Conservation (phyloP, 2,113 vertebrate genomes). For the Xenus cinereus region DNA sequence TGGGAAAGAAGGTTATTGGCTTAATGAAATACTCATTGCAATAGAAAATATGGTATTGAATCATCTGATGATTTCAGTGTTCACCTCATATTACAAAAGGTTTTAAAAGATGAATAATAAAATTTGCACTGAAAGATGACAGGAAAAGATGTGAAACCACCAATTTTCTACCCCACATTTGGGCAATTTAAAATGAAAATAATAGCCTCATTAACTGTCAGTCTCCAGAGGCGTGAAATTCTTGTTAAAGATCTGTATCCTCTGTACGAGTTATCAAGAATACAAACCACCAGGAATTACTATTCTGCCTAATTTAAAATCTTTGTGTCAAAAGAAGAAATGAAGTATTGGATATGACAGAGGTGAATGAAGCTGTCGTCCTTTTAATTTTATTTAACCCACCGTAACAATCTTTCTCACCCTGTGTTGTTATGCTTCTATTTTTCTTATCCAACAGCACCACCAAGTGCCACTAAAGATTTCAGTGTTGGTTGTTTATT, state of each 20-base stretch:
- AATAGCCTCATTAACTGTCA: constrained; percentile 61
- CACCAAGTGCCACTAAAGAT: constrained; percentile 76
- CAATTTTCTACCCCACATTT: not conserved
- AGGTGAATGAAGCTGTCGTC: constrained; percentile 82
- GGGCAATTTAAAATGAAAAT: constrained; percentile 61
- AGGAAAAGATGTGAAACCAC: constrained; percentile 11
- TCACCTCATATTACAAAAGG: not conserved
- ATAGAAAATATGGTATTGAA: not conserved
- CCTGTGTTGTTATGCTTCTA: constrained; percentile 18
- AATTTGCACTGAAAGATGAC: not conserved
- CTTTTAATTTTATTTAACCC: constrained; percentile 85
- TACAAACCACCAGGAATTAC: constrained; percentile 41
- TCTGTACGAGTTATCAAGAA: constrained; percentile 19
- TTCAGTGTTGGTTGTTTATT: not conserved
- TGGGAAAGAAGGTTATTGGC: not conserved
- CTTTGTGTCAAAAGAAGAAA: constrained; percentile 71
- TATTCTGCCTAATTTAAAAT: constrained; percentile 64
- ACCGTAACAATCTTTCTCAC: constrained; percentile 71
- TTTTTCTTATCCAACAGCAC: constrained; percentile 80
- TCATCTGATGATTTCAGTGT: not conserved
- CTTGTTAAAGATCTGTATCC: constrained; percentile 49
- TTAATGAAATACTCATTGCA: not conserved
- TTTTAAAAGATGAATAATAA: constrained; percentile 27
- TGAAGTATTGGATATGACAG: constrained; percentile 75
- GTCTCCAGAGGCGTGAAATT: constrained; percentile 52